Conservation (phyloP, 1,140 invertebrate genomes). For the Atopsyche davidsoni region DNA sequence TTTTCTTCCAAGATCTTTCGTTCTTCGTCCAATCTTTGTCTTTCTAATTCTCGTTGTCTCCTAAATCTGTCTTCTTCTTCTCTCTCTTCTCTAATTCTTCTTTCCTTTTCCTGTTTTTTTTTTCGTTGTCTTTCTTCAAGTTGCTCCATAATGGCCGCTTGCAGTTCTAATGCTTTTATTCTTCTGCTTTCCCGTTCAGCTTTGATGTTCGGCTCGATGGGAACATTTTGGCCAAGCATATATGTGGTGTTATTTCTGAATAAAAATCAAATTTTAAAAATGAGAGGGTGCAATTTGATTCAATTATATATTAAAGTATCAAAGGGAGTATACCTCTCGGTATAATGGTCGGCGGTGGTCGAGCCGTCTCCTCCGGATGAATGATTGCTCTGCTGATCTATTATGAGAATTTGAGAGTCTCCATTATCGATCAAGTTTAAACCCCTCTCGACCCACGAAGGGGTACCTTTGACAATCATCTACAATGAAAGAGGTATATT, state of each 20-base stretch:
- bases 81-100: constrained; percentile 54
- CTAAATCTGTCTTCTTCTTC: constrained; percentile 62
- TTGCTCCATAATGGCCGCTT: constrained; percentile 65
- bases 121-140: constrained; percentile 62
- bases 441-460: constrained; percentile 59
- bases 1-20: constrained; percentile 54
- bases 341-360: constrained; percentile 13
- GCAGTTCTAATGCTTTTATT: constrained; percentile 63
- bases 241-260: constrained; percentile 49
- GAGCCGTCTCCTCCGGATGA: constrained; percentile 11
- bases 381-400: constrained; percentile 38
- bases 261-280: neutral
- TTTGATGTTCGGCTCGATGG: constrained; percentile 59
- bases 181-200: constrained; percentile 62
- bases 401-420: constrained; percentile 40
- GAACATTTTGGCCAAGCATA: constrained; percentile 65
- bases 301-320: constrained; percentile 1
- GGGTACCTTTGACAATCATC: constrained; percentile 46
- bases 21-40: constrained; percentile 52
- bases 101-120: constrained; percentile 58
- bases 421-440: constrained; percentile 48
- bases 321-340: constrained; percentile 15
- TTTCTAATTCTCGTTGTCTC: constrained; percentile 59
- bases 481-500: constrained; percentile 29
- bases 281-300: neutral